Base-by-base conservation (phyloP, 30 jellyfish, hydroid and myxozoan species). In the Aurelia coerulea region DNA sequence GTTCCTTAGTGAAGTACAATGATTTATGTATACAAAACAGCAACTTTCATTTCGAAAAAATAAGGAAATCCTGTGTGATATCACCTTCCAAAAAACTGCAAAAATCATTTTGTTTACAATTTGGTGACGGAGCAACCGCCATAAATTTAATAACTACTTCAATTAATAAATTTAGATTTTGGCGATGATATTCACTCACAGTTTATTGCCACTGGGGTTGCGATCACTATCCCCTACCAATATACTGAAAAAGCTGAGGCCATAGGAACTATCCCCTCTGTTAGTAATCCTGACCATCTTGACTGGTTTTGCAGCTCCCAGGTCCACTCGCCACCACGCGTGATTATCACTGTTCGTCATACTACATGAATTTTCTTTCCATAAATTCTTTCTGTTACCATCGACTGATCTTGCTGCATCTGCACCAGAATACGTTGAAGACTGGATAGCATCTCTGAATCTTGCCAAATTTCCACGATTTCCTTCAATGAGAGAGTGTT, bases 271-370 rank as follows among this genome's bases (percentile, higher is more conserved):
- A 10, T 42, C 75, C 6, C 75, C 75, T 13, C 75, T 35, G 37
- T 18, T 65, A 18, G 75, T 65, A 42, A 65, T 65, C 14, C 37
- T 65, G 3, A 65, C 75, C 29, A 65, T 42, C 37, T 42, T 15
- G 37, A 65, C 75, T 18, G 37, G 50, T 39, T 65, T 65, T 18
- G 35, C 6, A 18, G 75, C 29, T 15, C 75, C 75, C 29, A 65
- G 75, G 10, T 65, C 75, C 17, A 65, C 75, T 42, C 10, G 32
- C 75, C 75, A 65, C 75, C 75, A 65, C 3, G 75, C 50, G 16
- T 65, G 32, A 14, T 15, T 4, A 11, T 18, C 37, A 18, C 14
- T 18, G 37, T 14, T 13, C 35, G 75, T 65, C 34, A 42, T 18
- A 18, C 17, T 65, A 39, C 75, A 65, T 42, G 75, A 65, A 18